Evolutionary conservation across 2,797 vertebrate genomes (phyloP), one percentile per base, ranked within the genome.

Genomic region (Notolabrus celidotus): DNA sequence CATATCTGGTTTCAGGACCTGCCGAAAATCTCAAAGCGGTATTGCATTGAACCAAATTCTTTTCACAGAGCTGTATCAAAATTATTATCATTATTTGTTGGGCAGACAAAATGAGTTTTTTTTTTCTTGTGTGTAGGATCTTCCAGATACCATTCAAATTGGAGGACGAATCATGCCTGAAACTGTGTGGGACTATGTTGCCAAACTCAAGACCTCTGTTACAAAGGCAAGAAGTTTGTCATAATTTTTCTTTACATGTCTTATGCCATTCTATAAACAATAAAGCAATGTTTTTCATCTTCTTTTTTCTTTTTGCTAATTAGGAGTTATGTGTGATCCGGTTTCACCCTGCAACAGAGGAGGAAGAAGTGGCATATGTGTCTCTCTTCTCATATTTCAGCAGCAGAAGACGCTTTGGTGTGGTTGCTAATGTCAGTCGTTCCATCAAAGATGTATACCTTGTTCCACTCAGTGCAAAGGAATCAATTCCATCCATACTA

Each of bases 321-420:
- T 84, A 99, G 98, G 97, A 99, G 66, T 85, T 99, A 75, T 99
- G 96, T 78, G 94, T 99, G 88, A 96, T 99, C 71, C 96, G 98
- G 27, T 99, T 99, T 87, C 96, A 98, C 59, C 97, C 98, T 14
- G 96, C 97, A 23, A 97, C 98, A 43, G 98, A 99, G 82, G 98
- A 99, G 67, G 98, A 99, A 71, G 96, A 98, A 83, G 97, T 98
- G 56, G 97, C 98, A 83, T 99, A 99, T 76, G 96, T 98, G 55
- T 99, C 98, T 55, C 94, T 99, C 25, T 99, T 98, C 93, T 99
- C 98, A 60, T 99, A 99, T 91, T 99, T 99, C 84, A 99, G 96
- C 94, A 99, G 98, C 92, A 96, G 98, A 67, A 94, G 96, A 68
- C 96, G 98, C 83, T 99, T 98, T 74, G 98, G 98, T 71, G 98